Evolutionary conservation across 2,888 invertebrate species (phyloP).

Genomic region (Epicampocera succincta): DNA sequence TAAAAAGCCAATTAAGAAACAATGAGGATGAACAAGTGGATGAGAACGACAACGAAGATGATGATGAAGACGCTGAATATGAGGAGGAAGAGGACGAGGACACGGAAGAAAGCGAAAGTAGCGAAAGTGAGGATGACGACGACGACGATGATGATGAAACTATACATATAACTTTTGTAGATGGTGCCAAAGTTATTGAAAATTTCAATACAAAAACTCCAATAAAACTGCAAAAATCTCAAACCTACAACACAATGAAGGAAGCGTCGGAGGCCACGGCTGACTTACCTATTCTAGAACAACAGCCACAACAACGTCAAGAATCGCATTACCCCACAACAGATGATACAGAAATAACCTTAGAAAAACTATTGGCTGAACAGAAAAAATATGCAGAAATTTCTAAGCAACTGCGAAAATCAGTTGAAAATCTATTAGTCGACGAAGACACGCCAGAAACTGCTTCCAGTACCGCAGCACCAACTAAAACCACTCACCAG

Average conservation of each 20-base stretch:
- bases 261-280: constrained; percentile 71
- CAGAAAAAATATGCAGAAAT: constrained; percentile 78
- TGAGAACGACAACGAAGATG: constrained; percentile 79
- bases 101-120: constrained; percentile 70
- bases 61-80: constrained; percentile 78
- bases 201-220: constrained; percentile 79
- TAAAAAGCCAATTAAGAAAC: constrained; percentile 71
- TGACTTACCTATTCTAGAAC: constrained; percentile 14
- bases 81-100: constrained; percentile 74
- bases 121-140: constrained; percentile 73
- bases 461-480: constrained; percentile 10
- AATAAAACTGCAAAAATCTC: constrained; percentile 76
- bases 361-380: constrained; percentile 77
- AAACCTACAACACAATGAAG: constrained; percentile 77
- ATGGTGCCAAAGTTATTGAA: constrained; percentile 80
- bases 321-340: constrained; percentile 1
- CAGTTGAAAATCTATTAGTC: constrained; percentile 76
- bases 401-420: constrained; percentile 77
- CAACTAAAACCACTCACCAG: not conserved
- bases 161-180: constrained; percentile 76
- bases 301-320: constrained; percentile 3
- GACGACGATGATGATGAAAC: constrained; percentile 75
- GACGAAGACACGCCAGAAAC: constrained; percentile 71
- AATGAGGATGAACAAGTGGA: constrained; percentile 72
- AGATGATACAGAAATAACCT: constrained; percentile 69